Conservation (phyloP, 2,888 invertebrate genomes). For the Drosophila mercatorum region DNA sequence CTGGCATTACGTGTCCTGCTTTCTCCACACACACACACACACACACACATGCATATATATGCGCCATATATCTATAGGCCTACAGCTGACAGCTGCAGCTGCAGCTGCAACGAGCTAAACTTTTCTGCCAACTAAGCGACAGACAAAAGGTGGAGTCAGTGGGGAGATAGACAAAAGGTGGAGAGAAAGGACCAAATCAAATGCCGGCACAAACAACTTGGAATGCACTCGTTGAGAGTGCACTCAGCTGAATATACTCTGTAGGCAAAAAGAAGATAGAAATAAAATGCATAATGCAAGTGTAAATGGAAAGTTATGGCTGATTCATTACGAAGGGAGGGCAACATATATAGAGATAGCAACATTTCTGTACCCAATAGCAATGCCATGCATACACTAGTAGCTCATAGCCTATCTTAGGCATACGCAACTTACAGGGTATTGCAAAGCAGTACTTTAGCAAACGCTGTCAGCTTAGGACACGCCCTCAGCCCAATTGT, state of each 20-base stretch:
- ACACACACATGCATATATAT: conserved; percentile 5
- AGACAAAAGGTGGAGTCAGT: conserved; percentile 35
- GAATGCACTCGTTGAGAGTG: neutral
- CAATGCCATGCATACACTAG: neutral
- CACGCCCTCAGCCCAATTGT: conserved; percentile 60
- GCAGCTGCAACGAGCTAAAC: conserved; percentile 36
- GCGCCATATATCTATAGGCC: conserved; percentile 37
- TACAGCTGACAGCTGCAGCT: conserved; percentile 52
- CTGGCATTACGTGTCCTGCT: conserved; percentile 51
- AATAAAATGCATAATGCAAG: neutral
- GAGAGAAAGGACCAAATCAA: conserved; percentile 55
- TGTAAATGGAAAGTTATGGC: neutral
- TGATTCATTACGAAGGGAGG: neutral
- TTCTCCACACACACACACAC: conserved; percentile 9
- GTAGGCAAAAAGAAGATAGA: neutral
- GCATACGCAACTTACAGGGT: conserved; percentile 13
- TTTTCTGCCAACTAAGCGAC: conserved; percentile 41
- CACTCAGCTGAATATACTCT: conserved; percentile 9
- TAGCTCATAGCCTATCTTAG: neutral
- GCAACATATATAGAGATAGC: neutral
- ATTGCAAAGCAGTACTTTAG: conserved; percentile 30
- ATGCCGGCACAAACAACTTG: conserved; percentile 35
- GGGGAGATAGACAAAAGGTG: conserved; percentile 34
- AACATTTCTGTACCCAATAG: neutral
- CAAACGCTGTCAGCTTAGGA: conserved; percentile 64